Evolutionary conservation across 2,888 invertebrate genomes (phyloP).

Genomic region (Tinea trinotella): DNA sequence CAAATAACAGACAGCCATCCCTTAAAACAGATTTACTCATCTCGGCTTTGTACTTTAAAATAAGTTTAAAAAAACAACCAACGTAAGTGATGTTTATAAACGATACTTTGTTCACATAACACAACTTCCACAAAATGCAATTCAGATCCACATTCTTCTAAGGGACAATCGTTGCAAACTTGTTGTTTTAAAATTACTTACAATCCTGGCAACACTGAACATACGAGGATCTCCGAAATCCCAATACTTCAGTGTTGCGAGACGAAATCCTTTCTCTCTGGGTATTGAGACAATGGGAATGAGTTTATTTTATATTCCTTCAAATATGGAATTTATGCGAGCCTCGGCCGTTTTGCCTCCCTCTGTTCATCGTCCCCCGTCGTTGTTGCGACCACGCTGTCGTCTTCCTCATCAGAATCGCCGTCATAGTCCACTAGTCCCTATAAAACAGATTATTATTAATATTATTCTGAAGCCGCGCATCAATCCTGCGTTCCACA

Average conservation of each 20-base stretch:
- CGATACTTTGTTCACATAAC: background rate
- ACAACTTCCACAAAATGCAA: background rate
- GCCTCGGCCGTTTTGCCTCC: constrained; percentile 80
- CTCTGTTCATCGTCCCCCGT: constrained; percentile 59
- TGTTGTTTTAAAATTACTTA: background rate
- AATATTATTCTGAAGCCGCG: no score
- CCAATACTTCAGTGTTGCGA: background rate
- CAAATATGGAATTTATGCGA: constrained; percentile 73
- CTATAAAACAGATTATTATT: no score
- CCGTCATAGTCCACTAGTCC: constrained; percentile 98
- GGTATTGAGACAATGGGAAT: background rate
- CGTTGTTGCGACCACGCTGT: constrained; percentile 37
- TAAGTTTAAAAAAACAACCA: background rate
- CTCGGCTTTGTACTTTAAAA: background rate
- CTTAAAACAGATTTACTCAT: background rate
- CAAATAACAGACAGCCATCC: background rate
- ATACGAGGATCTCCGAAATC: no score
- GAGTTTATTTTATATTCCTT: background rate
- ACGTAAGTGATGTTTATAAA: background rate
- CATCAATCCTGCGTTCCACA: no score
- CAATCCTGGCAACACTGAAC: background rate
- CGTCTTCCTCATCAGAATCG: constrained; percentile 96
- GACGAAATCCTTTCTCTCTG: background rate
- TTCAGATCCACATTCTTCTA: background rate
- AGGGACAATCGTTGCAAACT: background rate